A percentile compares a stretch with the other conserved stretches of the same genome.
Evolutionary conservation across 2,888 invertebrate genomes (phyloP).

Genomic region (Patella caerulea): DNA sequence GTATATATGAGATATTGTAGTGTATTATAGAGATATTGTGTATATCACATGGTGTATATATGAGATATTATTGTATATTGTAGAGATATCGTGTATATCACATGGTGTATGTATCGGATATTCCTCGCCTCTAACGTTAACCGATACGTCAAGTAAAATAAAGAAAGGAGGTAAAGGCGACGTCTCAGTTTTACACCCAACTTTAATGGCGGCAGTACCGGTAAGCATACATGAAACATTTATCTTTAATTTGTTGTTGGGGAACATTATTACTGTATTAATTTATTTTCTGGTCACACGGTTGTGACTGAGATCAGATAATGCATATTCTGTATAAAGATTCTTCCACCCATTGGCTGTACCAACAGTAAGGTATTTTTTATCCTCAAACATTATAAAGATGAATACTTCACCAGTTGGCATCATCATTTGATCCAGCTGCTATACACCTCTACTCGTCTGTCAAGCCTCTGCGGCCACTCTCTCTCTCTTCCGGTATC

Average conservation of each 20-base stretch:
- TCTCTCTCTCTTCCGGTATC: too few relatives aligned
- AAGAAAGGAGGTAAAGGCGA: slow-evolving; percentile 96
- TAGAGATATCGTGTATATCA: slow-evolving; percentile 81
- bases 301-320: too few relatives aligned
- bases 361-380: not conserved
- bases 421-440: too few relatives aligned
- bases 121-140: slow-evolving; percentile 89
- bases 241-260: not conserved
- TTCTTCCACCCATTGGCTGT: not conserved
- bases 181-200: slow-evolving; percentile 90
- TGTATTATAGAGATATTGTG: slow-evolving; percentile 77
- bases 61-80: slow-evolving; percentile 26
- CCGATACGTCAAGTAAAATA: slow-evolving; percentile 87
- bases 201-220: slow-evolving; percentile 96
- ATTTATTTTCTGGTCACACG: not conserved
- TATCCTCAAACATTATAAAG: not conserved
- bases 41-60: slow-evolving; percentile 79
- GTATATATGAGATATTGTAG: too few relatives aligned
- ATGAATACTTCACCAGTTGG: too few relatives aligned
- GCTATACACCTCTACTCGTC: too few relatives aligned
- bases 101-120: slow-evolving; percentile 95
- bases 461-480: too few relatives aligned
- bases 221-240: slow-evolving; percentile 73
- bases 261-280: not conserved
- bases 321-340: too few relatives aligned